Conservation (phyloP, 1,140 invertebrate genomes). For the Formica exsecta region DNA sequence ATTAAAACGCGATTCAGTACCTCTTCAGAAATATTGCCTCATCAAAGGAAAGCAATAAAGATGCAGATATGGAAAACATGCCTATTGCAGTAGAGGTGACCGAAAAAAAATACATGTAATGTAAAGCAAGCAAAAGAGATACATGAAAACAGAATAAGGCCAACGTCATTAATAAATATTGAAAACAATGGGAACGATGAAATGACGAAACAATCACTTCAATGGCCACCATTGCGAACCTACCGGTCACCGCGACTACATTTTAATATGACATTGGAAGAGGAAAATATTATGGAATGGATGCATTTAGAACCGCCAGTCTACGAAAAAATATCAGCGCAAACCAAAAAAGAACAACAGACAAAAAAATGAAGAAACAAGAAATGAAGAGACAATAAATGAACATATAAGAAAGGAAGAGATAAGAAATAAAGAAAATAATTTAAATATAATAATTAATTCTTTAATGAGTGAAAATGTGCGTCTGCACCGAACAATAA, state of each 20-base stretch:
- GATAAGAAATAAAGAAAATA: background rate
- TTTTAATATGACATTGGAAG: background rate
- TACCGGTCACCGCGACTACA: background rate
- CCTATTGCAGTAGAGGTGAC: background rate
- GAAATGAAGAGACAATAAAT: background rate
- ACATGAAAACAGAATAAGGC: background rate
- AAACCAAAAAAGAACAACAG: background rate
- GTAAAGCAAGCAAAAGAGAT: background rate
- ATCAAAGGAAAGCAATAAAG: background rate
- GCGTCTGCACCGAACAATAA: background rate
- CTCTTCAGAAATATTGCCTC: background rate
- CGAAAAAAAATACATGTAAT: background rate
- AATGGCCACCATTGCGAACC: background rate
- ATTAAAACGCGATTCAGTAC: background rate
- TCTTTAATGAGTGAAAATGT: background rate
- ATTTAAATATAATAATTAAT: background rate
- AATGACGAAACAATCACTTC: background rate
- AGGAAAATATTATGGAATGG: conserved; percentile 1
- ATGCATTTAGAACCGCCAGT: background rate
- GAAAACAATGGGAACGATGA: background rate
- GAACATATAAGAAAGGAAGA: background rate
- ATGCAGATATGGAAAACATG: background rate
- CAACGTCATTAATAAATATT: background rate
- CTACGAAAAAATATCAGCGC: background rate
- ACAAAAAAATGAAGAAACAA: background rate